Evolutionary conservation across 2,113 vertebrate species (phyloP).

Genomic region (Anas platyrhynchos): DNA sequence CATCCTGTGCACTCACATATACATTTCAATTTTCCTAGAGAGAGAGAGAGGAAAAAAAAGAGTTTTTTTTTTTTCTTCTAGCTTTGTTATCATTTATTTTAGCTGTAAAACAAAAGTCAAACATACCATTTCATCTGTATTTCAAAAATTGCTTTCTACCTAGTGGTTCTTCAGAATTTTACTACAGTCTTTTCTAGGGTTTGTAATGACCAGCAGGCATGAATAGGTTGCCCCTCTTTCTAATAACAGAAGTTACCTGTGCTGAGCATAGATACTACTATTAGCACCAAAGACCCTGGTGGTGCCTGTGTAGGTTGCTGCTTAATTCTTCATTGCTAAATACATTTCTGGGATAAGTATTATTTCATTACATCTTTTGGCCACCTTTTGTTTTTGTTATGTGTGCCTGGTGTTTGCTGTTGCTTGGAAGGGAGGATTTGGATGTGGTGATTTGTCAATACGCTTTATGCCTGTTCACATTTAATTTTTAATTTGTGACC

Average conservation of each 20-base stretch:
- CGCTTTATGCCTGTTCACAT: constrained; percentile 34
- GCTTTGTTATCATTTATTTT: background rate
- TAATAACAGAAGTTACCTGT: background rate
- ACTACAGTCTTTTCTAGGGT: background rate
- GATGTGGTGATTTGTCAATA: constrained; percentile 51
- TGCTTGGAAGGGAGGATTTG: background rate
- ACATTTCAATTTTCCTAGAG: background rate
- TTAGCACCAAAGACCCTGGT: background rate
- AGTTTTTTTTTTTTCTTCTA: background rate
- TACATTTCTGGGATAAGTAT: background rate
- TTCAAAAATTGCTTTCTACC: background rate
- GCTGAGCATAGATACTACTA: background rate
- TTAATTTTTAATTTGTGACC: constrained; percentile 74
- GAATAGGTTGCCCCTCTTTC: background rate
- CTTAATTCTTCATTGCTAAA: background rate
- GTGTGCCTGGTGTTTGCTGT: background rate
- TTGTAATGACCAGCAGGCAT: background rate
- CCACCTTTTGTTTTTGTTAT: background rate
- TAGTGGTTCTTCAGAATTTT: background rate
- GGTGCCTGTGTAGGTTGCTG: background rate
- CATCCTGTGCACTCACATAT: background rate
- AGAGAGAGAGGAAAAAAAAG: background rate
- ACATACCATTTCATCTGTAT: background rate
- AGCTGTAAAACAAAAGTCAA: background rate
- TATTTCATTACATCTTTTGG: background rate